These are phyloP conservation scores for Hofmannophila pseudospretella DNA, from an alignment of 2,888 invertebrate genomes.

Conservation along the genomic window DNA sequence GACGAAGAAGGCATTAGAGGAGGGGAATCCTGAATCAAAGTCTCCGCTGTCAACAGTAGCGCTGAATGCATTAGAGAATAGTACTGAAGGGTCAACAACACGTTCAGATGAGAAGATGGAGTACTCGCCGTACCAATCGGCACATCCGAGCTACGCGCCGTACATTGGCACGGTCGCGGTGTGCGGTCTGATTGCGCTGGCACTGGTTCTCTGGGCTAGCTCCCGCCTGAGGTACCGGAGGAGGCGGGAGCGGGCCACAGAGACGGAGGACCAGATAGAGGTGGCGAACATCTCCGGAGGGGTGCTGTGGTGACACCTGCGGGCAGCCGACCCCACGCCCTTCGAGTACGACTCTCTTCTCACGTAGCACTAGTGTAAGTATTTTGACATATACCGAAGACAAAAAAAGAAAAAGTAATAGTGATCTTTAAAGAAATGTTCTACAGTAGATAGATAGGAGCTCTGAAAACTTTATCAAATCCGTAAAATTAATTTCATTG, in stretches of 20 bases:
- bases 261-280: conserved; percentile 75
- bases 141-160: conserved; percentile 48
- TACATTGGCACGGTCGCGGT: conserved; percentile 79
- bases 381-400: no score
- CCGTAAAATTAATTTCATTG: no score
- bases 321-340: conserved; percentile 76
- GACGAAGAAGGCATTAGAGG: conserved; percentile 31
- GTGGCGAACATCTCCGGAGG: conserved; percentile 80
- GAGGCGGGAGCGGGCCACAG: conserved; percentile 41
- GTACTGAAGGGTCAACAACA: conserved; percentile 33
- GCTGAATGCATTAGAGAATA: conserved; percentile 32
- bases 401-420: no score
- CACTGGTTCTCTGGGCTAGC: conserved; percentile 73
- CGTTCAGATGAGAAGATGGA: conserved; percentile 53
- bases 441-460: no score
- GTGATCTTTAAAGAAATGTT: no score
- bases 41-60: conserved; percentile 25
- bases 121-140: conserved; percentile 56
- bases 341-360: conserved; percentile 78
- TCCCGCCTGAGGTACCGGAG: conserved; percentile 59
- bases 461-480: no score
- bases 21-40: conserved; percentile 19
- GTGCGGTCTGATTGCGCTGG: conserved; percentile 72
- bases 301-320: conserved; percentile 84
- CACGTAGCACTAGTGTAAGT: conserved; percentile 74